phyloP scores from a whole-genome alignment of 2,888 invertebrate species.

The Halocaridina rubra region DNA sequence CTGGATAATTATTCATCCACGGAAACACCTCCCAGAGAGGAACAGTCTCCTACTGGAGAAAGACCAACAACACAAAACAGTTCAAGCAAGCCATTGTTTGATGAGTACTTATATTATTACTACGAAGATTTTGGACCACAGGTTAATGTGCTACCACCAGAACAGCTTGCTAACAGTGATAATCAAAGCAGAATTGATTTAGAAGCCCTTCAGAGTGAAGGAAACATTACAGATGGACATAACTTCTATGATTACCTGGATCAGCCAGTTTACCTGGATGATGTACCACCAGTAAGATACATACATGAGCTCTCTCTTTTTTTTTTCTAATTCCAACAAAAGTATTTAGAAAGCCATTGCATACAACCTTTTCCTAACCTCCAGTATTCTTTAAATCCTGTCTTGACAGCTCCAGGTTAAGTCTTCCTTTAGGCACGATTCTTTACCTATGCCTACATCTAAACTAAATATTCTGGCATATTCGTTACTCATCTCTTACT shows the following conservation, averaged over 20 bases:
- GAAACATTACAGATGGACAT: conserved; percentile 25
- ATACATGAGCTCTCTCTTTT: neutral
- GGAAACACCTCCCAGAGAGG: too few species aligned
- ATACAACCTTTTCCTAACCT: neutral
- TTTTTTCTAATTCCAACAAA: neutral
- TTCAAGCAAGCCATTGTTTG: too few species aligned
- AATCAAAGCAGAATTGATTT: conserved; percentile 40
- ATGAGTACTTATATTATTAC: neutral
- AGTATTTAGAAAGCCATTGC: neutral
- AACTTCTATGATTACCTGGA: conserved; percentile 39
- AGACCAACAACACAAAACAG: too few species aligned
- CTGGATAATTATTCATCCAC: too few species aligned
- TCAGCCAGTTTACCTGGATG: conserved; percentile 40
- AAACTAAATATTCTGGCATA: too few species aligned
- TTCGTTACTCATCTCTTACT: too few species aligned
- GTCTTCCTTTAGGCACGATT: too few species aligned
- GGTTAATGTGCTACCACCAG: conserved; percentile 30
- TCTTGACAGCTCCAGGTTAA: too few species aligned
- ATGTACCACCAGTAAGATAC: conserved; percentile 28
- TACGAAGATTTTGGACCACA: neutral
- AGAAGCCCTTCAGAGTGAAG: conserved; percentile 25
- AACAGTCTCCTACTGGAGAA: too few species aligned
- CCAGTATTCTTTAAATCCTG: neutral
- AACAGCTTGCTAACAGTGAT: conserved; percentile 12
- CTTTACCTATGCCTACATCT: too few species aligned